Evolutionary conservation across 1,140 invertebrate species (phyloP), one percentile per base, ranked within the genome.

Genomic region (Pteromalus puparum): DNA sequence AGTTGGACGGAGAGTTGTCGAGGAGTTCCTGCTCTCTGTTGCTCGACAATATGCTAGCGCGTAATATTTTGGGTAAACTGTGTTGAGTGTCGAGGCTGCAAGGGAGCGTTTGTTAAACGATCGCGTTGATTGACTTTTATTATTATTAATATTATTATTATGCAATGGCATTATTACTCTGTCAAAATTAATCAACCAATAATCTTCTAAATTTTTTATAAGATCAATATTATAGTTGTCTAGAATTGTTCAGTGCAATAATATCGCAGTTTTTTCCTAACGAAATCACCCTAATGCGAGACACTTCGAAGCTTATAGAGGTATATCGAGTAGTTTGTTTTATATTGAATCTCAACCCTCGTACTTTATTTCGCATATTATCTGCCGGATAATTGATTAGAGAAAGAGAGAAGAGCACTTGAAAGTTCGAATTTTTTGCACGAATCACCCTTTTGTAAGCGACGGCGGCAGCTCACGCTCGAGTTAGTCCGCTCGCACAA

Each of bases 391-490:
- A 85, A 85, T 85, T 85, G 83, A 81, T 85, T 85, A 81, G 73
- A 77, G 38, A 34, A 53, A 81, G 73, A 77, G 83, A 77, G 72
- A 68, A 46, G 65, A 38, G 67, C 61, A 81, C 78, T 85, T 65
- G 83, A 81, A 42, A 85, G 79, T 72, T 68, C 9, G 53, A 77
- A 76, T 85, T 85, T 85, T 85, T 85, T 85, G 83, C 79, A 53
- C 78, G 83, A 81, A 74, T 81, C 48, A 81, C 78, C 79, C 83
- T 77, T 85, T 85, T 81, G 83, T 81, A 7, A n/a, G 34, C 15
- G 28, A 48, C 34, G 76, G 30, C 42, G 61, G 1, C 21, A 61
- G 74, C 65, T 65, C 72, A 18, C 61, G 61, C 24, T 24, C 72
- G 72, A 21, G 34, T 21, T 26, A 7, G 24, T 2, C 46, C 13